Conservation (phyloP, 2,888 invertebrate species). For the Troides helena region DNA sequence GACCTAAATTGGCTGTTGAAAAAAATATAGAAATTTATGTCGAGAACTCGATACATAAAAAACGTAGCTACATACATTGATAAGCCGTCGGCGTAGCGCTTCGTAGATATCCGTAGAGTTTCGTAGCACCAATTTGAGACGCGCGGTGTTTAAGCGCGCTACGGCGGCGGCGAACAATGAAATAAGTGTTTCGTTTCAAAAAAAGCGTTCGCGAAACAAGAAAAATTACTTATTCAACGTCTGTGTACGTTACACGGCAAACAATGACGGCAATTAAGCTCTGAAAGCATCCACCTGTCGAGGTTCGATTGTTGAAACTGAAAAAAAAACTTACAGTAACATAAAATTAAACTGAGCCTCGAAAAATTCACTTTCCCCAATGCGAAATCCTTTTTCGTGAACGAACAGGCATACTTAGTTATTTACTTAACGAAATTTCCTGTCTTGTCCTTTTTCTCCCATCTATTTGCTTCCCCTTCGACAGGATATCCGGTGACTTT, state of each 20-base stretch:
- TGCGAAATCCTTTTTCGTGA: background rate
- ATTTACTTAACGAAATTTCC: conserved; percentile 5
- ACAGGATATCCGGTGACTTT: conserved; percentile 56
- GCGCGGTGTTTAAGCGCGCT: conserved; percentile 15
- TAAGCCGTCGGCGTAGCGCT: no score
- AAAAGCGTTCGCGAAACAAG: conserved; percentile 9
- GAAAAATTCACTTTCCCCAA: no score
- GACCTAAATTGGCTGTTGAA: no score
- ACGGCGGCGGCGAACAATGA: conserved; percentile 16
- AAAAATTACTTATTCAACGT: conserved; percentile 8
- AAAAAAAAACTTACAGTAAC: no score
- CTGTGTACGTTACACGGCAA: background rate
- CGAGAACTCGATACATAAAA: no score
- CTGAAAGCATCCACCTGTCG: no score
- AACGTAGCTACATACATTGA: no score
- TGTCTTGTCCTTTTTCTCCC: background rate
- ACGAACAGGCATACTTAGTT: background rate
- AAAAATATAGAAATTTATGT: no score
- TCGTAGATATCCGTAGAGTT: no score
- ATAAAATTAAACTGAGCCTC: no score
- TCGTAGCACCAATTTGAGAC: conserved; percentile 13
- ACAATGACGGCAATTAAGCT: conserved; percentile 14
- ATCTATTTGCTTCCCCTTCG: conserved; percentile 5
- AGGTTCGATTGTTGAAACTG: no score
- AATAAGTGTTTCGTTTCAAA: conserved; percentile 12